These are phyloP conservation scores for Riparia riparia DNA, from an alignment of 2,113 vertebrate species.

Conservation along the genomic window DNA sequence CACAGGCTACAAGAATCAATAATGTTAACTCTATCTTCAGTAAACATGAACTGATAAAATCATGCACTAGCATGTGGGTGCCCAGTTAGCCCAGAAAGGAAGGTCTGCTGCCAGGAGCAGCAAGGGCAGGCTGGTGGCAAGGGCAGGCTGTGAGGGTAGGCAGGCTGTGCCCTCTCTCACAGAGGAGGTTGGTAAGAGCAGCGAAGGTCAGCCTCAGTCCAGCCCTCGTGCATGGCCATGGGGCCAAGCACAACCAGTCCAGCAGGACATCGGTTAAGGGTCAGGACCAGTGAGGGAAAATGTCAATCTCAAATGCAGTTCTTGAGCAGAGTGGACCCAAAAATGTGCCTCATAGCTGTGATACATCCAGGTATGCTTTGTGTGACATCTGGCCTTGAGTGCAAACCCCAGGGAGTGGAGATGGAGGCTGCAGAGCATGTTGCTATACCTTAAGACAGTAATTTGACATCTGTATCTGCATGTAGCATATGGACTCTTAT, in stretches of 20 bases:
- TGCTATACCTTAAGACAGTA: not conserved
- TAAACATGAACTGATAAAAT: not conserved
- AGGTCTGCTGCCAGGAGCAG: not conserved
- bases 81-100: not conserved
- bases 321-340: not conserved
- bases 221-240: not conserved
- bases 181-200: not conserved
- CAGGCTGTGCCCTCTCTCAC: not conserved
- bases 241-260: not conserved
- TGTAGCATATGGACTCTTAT: not conserved
- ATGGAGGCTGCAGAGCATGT: not conserved
- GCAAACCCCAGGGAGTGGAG: fast-evolving
- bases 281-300: not conserved
- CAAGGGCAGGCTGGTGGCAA: not conserved
- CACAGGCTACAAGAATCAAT: not conserved
- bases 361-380: fast-evolving
- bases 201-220: not conserved
- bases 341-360: not conserved
- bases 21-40: not conserved
- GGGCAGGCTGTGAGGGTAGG: not conserved
- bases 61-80: too few relatives aligned
- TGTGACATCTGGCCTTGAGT: not conserved
- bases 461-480: not conserved
- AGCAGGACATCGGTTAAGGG: not conserved
- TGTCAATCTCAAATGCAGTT: not conserved